Evolutionary conservation across 2,113 vertebrate species (phyloP), one percentile per base, ranked within the genome.

Genomic region (Ursus arctos): DNA sequence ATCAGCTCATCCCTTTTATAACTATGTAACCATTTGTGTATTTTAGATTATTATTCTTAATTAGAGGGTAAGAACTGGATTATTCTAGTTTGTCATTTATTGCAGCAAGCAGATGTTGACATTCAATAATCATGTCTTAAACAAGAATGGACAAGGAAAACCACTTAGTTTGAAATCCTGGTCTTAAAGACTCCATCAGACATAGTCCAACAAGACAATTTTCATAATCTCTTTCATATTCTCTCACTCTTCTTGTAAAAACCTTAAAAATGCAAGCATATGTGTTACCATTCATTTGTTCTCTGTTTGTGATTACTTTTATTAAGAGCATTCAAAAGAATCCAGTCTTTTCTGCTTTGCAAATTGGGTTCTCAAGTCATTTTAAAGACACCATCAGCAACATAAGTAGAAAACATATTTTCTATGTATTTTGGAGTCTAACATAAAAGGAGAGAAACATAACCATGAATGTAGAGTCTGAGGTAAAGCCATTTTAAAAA

Each of bases 121-220:
- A 74, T 92, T 92, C 28, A 71, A 1, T 76, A 86, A 89, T 71
- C 36, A 82, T 26, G 2, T 82, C n/a, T 95, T 94, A 94, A 80
- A 81, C 33, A 61, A 67, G 28, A 74, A 80, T 4, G 24, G 33
- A 71, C 79, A 95, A 96, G 72, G 47, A 94, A 88, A 93, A 26
- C 31, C 74, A 96, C 40, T 92, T 87, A 74, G n/a, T 96, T 91
- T 84, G 69, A 97, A 96, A 97, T 94, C 74, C 22, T 74, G 24
- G n/a, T 74, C 53, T 90, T 95, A n/a, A 82, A 90, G 76, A 74
- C 7, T 55, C 61, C 31, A 47, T 55, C 24, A 92, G 79, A 96
- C 10, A 36, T 43, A 82, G 61, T 92, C 57, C 88, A 40, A 90
- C n/a, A 80, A 76, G 91, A 88, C 87, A 31, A 74, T 93, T 94